Evolutionary conservation across 2,113 vertebrate genomes (phyloP).

Genomic region (Athene noctua): DNA sequence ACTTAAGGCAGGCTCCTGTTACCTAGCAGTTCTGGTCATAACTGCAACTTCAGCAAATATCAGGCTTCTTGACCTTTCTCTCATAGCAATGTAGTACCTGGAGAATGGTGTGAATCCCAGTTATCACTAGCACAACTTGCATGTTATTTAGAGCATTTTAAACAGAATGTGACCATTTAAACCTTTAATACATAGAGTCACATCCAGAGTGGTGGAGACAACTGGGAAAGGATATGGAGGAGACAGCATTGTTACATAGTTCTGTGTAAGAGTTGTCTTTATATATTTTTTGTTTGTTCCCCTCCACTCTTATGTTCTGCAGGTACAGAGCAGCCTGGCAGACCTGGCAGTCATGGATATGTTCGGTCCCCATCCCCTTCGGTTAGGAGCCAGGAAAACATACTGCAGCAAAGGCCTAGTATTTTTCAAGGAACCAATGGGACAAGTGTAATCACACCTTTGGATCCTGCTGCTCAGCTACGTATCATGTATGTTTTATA

Average conservation of each 20-base stretch:
- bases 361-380: slow-evolving; percentile 92
- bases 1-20: not conserved
- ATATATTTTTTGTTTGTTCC: not conserved
- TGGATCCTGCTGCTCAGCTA: slow-evolving; percentile 80
- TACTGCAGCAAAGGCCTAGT: slow-evolving; percentile 93
- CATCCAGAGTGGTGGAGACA: not conserved
- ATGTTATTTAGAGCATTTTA: not conserved
- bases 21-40: not conserved
- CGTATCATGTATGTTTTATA: slow-evolving; percentile 84
- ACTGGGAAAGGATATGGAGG: not conserved
- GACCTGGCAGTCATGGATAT: slow-evolving; percentile 88
- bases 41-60: not conserved
- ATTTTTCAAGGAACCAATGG: slow-evolving; percentile 93
- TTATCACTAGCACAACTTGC: not conserved
- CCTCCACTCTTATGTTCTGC: not conserved
- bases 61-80: not conserved
- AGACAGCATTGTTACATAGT: not conserved
- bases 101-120: not conserved
- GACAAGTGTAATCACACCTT: slow-evolving; percentile 93
- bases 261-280: not conserved
- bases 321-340: slow-evolving; percentile 86
- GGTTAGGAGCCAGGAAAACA: slow-evolving; percentile 86
- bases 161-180: not conserved
- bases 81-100: not conserved
- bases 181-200: not conserved